Conservation (phyloP, 2,113 vertebrate genomes). For the Pangasianodon gigas region DNA sequence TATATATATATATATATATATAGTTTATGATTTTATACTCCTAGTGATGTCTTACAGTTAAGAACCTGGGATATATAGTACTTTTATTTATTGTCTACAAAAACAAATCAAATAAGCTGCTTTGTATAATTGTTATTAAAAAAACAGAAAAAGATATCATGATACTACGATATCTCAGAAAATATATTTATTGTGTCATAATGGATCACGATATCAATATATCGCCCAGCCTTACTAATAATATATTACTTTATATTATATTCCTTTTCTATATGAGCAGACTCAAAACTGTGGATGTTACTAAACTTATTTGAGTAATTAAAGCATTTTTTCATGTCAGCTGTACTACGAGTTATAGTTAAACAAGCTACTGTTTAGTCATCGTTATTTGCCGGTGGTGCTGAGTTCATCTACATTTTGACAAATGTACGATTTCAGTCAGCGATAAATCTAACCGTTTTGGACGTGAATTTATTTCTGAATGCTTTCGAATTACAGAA, state of each 20-base stretch:
- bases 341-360: background rate
- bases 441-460: background rate
- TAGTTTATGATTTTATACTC: no score
- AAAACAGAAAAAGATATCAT: background rate
- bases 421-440: background rate
- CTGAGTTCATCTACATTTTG: background rate
- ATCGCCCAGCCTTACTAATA: background rate
- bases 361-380: background rate
- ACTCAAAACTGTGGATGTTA: background rate
- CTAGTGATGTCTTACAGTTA: background rate
- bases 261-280: background rate
- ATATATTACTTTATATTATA: background rate
- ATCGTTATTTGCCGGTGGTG: background rate
- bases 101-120: background rate
- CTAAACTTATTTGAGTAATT: background rate
- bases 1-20: no score
- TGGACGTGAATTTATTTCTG: background rate
- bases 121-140: background rate
- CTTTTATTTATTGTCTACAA: background rate
- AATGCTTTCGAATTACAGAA: background rate
- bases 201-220: background rate
- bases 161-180: background rate
- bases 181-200: background rate
- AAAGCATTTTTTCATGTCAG: background rate
- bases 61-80: background rate